These are phyloP conservation scores for Hiodon tergisus DNA, from an alignment of 2,113 vertebrate genomes.

Conservation along the genomic window DNA sequence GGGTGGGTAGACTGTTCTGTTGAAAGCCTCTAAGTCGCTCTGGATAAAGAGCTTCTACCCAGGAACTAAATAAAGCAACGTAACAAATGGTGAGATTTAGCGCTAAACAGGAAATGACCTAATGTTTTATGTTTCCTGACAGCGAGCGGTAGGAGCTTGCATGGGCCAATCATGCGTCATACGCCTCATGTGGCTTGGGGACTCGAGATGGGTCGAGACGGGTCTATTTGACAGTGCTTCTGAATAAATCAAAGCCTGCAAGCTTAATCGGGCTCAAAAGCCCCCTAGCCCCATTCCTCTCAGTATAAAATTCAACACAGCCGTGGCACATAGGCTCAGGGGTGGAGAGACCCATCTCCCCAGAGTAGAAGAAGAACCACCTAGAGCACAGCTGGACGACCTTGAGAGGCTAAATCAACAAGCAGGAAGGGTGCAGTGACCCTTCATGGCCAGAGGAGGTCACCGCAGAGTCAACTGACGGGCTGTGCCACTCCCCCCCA, in stretches of 20 bases:
- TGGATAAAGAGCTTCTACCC: too few relatives aligned
- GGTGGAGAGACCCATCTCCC: not conserved
- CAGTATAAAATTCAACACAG: not conserved
- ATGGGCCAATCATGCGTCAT: not conserved
- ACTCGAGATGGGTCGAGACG: not conserved
- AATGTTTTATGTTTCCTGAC: not conserved
- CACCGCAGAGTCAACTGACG: not conserved
- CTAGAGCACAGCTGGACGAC: not conserved
- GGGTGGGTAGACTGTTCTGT: too few relatives aligned
- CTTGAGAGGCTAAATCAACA: not conserved
- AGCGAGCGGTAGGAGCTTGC: not conserved
- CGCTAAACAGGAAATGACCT: not conserved
- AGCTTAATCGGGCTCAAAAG: not conserved
- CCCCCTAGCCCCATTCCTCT: not conserved
- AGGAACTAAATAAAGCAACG: not conserved
- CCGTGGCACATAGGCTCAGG: not conserved
- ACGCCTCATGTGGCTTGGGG: not conserved
- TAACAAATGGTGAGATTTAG: not conserved
- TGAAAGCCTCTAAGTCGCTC: too few relatives aligned
- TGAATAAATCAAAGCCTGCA: constrained; percentile 9
- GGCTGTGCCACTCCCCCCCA: not conserved
- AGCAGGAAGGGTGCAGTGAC: not conserved
- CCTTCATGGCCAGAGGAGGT: not conserved
- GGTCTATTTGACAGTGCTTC: not conserved
- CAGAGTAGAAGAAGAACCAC: not conserved